Conservation (phyloP, 2,888 invertebrate species). For the Hypercompe scribonia region DNA sequence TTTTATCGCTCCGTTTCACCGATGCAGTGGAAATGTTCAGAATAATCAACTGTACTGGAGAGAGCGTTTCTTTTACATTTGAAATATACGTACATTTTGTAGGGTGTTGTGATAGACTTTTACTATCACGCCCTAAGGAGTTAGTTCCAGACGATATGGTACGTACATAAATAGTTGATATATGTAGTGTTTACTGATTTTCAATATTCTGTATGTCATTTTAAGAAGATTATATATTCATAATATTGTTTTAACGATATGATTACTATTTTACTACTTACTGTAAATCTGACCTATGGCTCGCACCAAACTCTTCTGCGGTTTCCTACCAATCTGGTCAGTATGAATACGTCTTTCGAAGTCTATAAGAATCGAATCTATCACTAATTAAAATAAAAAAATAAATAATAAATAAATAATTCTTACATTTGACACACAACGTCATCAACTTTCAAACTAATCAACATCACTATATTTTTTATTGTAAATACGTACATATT, state of each 20-base stretch:
- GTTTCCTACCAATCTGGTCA: background rate
- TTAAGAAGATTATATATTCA: background rate
- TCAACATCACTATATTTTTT: no score
- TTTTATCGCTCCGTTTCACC: slow-evolving; percentile 56
- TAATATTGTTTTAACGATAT: background rate
- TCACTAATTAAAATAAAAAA: no score
- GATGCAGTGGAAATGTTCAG: slow-evolving; percentile 53
- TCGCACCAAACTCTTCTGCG: no score
- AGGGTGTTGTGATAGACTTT: background rate
- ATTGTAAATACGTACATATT: no score
- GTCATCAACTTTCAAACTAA: no score
- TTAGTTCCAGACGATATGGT: background rate
- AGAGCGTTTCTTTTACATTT: slow-evolving; percentile 32
- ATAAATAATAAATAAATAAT: no score
- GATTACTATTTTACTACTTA: no score
- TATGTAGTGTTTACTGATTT: background rate
- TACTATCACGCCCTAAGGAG: background rate
- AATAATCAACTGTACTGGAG: slow-evolving; percentile 39
- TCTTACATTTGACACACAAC: no score
- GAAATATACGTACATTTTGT: slow-evolving; percentile 22
- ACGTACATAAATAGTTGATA: background rate
- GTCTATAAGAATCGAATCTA: no score
- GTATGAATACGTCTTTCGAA: no score
- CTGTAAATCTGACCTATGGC: no score
- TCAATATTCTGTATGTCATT: background rate